Conservation (phyloP, 2,113 vertebrate genomes). For the Macquaria australasica region DNA sequence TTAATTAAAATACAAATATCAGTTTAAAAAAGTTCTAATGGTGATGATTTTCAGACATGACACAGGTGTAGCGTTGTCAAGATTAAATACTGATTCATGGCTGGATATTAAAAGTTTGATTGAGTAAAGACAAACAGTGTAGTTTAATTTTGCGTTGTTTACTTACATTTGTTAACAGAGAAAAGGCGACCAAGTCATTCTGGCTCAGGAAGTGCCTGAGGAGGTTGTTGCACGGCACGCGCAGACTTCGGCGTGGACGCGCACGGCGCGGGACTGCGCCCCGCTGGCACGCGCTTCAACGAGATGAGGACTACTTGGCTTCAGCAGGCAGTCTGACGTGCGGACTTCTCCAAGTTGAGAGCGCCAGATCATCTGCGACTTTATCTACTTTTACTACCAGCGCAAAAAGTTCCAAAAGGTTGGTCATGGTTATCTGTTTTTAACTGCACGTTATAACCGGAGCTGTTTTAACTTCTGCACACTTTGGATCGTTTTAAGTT, state of each 20-base stretch:
- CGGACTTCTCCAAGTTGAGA: constrained; percentile 45
- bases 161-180: not conserved
- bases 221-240: not conserved
- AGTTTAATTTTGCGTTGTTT: not conserved
- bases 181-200: not conserved
- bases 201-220: not conserved
- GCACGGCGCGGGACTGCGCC: constrained; percentile 10
- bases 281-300: constrained; percentile 29
- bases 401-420: constrained; percentile 44
- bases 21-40: not conserved
- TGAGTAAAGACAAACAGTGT: not conserved
- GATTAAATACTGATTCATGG: not conserved
- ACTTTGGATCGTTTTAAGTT: constrained; percentile 39
- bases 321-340: constrained; percentile 39
- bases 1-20: not conserved
- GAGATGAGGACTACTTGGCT: not conserved
- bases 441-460: not conserved
- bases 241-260: constrained; percentile 26
- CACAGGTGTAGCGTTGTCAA: not conserved
- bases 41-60: not conserved
- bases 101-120: not conserved
- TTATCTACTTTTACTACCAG: constrained; percentile 2
- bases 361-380: constrained; percentile 26
- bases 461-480: not conserved
- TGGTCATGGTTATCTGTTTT: not conserved